Conservation (phyloP, 2,113 vertebrate species). For the Psettodes erumei region DNA sequence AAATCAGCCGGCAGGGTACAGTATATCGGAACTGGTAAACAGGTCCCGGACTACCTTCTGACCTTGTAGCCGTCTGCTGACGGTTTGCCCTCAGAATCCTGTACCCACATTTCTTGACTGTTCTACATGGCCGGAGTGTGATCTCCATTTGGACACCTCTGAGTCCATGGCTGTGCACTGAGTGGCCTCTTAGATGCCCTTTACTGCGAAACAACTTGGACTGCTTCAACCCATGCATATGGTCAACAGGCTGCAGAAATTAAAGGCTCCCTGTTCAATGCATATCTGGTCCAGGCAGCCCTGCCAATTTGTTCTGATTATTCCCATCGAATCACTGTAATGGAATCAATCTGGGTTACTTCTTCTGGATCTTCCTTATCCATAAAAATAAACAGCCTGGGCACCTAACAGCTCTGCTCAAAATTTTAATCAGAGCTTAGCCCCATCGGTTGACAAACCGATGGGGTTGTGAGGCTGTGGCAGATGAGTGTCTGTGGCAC, state of each 20-base stretch:
- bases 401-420: neutral
- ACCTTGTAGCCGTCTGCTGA: neutral
- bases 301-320: neutral
- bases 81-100: neutral
- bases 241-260: neutral
- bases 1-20: neutral
- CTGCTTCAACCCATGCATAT: neutral
- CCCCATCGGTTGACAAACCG: neutral
- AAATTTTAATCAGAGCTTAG: neutral
- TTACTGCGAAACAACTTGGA: neutral
- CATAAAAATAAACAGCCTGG: neutral
- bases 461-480: neutral
- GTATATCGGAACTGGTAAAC: neutral
- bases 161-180: neutral
- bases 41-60: neutral
- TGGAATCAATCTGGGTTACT: neutral
- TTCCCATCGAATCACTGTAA: neutral
- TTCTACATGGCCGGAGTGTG: neutral
- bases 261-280: neutral
- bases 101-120: neutral
- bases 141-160: neutral
- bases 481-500: constrained; percentile 7
- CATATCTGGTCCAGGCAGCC: neutral
- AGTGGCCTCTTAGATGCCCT: neutral
- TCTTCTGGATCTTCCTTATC: neutral